Evolutionary conservation across 2,797 vertebrate genomes (phyloP).

Genomic region (Xenopus petersii): DNA sequence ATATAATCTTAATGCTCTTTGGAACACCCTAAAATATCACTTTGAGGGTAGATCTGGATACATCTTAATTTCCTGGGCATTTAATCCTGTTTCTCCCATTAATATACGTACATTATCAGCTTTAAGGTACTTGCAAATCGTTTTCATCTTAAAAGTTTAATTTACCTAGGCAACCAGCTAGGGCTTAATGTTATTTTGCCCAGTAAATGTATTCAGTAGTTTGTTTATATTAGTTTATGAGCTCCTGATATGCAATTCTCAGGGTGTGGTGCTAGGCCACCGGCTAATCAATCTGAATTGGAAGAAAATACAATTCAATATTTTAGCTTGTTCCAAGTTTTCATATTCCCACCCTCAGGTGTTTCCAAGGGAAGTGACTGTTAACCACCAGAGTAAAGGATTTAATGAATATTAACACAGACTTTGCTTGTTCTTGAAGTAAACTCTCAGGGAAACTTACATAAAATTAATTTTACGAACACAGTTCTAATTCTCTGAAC

Average conservation of each 20-base stretch:
- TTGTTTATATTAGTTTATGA: neutral
- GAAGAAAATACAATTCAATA: slow-evolving; percentile 35
- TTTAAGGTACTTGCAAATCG: no score
- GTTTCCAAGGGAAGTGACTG: slow-evolving; percentile 42
- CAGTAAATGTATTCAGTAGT: neutral
- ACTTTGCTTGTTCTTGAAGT: slow-evolving; percentile 42
- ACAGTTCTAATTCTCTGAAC: slow-evolving; percentile 43
- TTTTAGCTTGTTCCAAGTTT: slow-evolving; percentile 10
- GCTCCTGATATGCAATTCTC: neutral
- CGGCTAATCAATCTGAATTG: slow-evolving; percentile 21
- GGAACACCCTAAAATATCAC: no score
- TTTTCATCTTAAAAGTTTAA: no score
- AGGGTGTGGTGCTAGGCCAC: slow-evolving; percentile 7
- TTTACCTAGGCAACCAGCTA: no score
- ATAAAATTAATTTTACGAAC: slow-evolving; percentile 49
- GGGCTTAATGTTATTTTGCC: neutral
- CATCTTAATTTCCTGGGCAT: no score
- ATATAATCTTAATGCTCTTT: no score
- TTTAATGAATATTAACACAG: slow-evolving; percentile 50
- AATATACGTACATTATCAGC: no score
- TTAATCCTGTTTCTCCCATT: no score
- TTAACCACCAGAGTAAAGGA: slow-evolving; percentile 34
- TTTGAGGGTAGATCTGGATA: no score
- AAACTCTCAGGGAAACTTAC: slow-evolving; percentile 45
- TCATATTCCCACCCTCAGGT: slow-evolving; percentile 26